Evolutionary conservation across 2,888 invertebrate genomes (phyloP), one percentile per base, ranked within the genome.

Genomic region (Taenaris catops): DNA sequence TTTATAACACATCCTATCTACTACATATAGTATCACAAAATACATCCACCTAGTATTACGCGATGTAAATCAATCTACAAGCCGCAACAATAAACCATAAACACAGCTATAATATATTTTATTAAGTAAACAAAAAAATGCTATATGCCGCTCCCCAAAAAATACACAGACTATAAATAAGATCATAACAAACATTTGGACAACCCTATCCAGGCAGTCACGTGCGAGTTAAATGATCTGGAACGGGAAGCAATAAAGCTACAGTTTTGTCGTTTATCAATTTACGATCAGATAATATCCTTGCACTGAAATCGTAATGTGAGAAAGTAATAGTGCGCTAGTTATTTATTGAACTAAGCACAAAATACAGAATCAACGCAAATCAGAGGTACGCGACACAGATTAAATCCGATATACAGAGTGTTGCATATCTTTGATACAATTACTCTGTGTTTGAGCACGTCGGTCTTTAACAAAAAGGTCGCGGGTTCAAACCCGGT

Each of bases 211-310:
- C 47, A 50, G 46, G 55, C 57, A 64, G 74, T 67, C 80, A 80
- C 79, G 80, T 78, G 80, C 72, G 62, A 55, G 73, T 67, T 69
- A 73, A 80, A 80, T 80, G 79, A 73, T 63, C 68, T 58, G 67
- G 59, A 65, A 78, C 74, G 64, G 78, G 75, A 80, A 78, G 78
- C 70, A 70, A 79, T 80, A 79, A 78, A 74, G 58, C 66, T 69
- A 73, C 70, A 71, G 60, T 66, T 74, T 64, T 60, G 65, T 64
- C 71, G 57, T 70, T 72, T 73, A 75, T 78, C 74, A 75, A 72
- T 75, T 72, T 75, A 67, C 62, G 62, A 47, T 38, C 38, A 36
- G 57, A 65, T 69, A 63, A 60, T 54, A 55, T 61, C 57, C 27
- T 34, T 28, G 39, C 37, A 38, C 36, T 39, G 34, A 18, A 31